Conservation (phyloP, 2,113 vertebrate species). For the Vimba vimba region DNA sequence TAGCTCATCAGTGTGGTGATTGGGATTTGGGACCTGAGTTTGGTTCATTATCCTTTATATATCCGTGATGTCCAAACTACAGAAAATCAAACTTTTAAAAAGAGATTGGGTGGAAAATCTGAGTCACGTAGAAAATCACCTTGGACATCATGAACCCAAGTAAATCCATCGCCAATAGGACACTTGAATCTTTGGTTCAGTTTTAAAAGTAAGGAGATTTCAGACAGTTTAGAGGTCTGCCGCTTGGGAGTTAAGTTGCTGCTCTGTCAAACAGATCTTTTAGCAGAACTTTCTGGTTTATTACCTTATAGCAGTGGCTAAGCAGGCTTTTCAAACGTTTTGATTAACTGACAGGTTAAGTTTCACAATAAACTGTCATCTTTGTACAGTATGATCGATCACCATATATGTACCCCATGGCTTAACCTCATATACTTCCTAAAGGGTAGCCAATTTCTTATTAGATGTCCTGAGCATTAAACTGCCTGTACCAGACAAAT, state of each 20-base stretch:
- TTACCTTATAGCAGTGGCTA: neutral
- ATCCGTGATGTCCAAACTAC: neutral
- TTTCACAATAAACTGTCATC: neutral
- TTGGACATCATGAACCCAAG: neutral
- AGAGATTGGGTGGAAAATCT: neutral
- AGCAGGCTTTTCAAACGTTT: neutral
- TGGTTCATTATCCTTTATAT: neutral
- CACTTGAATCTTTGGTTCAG: neutral
- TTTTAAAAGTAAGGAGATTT: neutral
- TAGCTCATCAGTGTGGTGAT: no score
- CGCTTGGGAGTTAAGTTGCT: neutral
- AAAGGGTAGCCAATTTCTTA: neutral
- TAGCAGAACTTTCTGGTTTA: neutral
- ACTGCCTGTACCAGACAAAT: constrained; percentile 16
- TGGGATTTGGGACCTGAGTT: neutral
- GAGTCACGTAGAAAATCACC: neutral
- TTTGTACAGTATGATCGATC: neutral
- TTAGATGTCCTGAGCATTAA: neutral
- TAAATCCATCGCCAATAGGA: neutral
- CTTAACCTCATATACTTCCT: neutral
- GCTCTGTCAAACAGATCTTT: neutral
- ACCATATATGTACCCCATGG: neutral
- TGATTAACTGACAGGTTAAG: neutral
- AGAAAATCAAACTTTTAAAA: neutral
- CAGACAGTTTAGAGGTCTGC: neutral